phyloP scores from a whole-genome alignment of 2,113 vertebrate genomes.

The Oreochromis tanganicae region DNA sequence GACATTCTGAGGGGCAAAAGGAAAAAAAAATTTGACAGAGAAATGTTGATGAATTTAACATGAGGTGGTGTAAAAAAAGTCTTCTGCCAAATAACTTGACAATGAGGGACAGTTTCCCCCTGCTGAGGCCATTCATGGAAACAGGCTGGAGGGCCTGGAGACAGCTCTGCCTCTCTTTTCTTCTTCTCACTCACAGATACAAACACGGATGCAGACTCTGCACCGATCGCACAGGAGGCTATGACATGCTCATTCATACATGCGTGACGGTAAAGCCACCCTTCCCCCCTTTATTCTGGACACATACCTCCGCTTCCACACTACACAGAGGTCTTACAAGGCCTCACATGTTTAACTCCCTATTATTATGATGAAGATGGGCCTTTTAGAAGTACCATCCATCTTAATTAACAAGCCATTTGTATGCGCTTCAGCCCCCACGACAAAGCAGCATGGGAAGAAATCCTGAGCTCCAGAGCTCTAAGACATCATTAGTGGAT shows the following conservation, averaged over 20 bases:
- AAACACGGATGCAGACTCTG: constrained; percentile 1
- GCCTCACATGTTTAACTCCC: constrained; percentile 49
- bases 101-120: constrained; percentile 60
- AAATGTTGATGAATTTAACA: constrained; percentile 74
- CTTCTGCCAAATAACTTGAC: constrained; percentile 66
- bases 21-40: constrained; percentile 2
- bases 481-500: constrained; percentile 60
- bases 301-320: constrained; percentile 17
- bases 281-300: not conserved
- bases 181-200: not conserved
- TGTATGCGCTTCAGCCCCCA: constrained; percentile 48
- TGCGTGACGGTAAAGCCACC: not conserved
- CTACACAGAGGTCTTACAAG: constrained; percentile 37
- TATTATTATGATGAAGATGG: constrained; percentile 63
- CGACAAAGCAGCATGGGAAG: constrained; percentile 63
- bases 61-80: constrained; percentile 53
- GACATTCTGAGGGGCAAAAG: constrained; percentile 39
- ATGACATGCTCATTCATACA: constrained; percentile 32
- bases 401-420: constrained; percentile 69
- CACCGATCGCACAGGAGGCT: constrained; percentile 16
- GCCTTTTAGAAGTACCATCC: constrained; percentile 56
- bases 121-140: constrained; percentile 52
- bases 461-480: constrained; percentile 27
- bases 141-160: constrained; percentile 6
- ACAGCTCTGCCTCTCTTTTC: constrained; percentile 5